Evolutionary conservation across 2,797 vertebrate species (phyloP), one percentile per base, ranked within the genome.

Genomic region (Avahi laniger): DNA sequence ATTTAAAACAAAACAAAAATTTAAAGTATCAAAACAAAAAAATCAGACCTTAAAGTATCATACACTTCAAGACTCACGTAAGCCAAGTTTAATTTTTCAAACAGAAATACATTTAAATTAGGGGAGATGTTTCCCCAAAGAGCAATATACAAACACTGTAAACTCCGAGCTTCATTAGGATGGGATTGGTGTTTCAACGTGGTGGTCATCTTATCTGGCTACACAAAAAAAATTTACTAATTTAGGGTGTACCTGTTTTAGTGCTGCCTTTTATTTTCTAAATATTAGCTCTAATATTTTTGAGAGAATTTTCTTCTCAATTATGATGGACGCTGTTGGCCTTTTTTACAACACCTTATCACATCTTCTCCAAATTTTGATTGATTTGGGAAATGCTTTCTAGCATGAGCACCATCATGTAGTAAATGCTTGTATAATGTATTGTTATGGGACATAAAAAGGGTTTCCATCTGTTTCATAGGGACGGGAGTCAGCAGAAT

Each of bases 21-120:
- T 22, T 5, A 18, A 46, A 75, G 35, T 13, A 92, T n/a, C 41
- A 73, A 79, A 81, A 70, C 22, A 41, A 80, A 50, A 73, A 83
- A 35, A 14, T 28, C 43, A 73, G 18, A 20, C 7, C 72, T 79
- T 28, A 73, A 95, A n/a, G 17, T 79, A n/a, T 10, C 48, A 0
- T 22, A 48, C 5, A 83, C 75, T 91, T 61, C 38, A 50, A 54
- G 81, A 43, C 4, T 79, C 87, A 78, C 43, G 38, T 35, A 63
- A 69, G 54, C 24, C n/a, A 30, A 83, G 30, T 61, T 95, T 87
- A 65, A 50, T 48, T 90, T 87, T 79, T 70, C 69, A 63, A 80
- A 69, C 11, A 61, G 24, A 89, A 73, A 85, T 81, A 63, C 76
- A 85, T n/a, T 76, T 63, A 69, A 91, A 61, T 43, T 59, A 33